These are phyloP conservation scores for Andrena fulva DNA, from an alignment of 2,888 invertebrate species.

Conservation along the genomic window DNA sequence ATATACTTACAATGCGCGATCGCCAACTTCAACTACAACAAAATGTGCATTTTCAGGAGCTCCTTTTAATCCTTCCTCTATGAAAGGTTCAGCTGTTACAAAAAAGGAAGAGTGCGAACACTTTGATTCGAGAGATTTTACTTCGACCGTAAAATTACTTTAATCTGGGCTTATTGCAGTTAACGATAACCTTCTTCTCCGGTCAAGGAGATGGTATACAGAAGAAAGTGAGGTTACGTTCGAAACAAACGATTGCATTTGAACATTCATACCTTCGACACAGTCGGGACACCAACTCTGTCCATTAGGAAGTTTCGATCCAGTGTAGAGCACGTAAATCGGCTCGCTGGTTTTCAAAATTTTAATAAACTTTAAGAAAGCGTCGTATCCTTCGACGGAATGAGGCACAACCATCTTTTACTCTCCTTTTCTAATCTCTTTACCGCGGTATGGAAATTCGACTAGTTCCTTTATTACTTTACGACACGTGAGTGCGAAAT, in stretches of 20 bases:
- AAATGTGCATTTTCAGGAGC: slow-evolving; percentile 89
- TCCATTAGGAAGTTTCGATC: slow-evolving; percentile 88
- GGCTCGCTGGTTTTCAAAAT: slow-evolving; percentile 85
- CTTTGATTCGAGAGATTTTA: no score
- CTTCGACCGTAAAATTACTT: no score
- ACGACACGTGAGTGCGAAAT: not conserved
- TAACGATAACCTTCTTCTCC: no score
- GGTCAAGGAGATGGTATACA: no score
- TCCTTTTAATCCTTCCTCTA: slow-evolving; percentile 88
- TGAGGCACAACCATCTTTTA: slow-evolving; percentile 85
- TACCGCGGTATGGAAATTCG: not conserved
- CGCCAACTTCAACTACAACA: slow-evolving; percentile 92
- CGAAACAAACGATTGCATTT: slow-evolving; percentile 9
- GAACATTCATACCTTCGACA: slow-evolving; percentile 88
- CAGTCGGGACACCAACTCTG: slow-evolving; percentile 97
- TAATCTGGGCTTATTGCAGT: no score
- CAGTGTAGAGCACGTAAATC: slow-evolving; percentile 88
- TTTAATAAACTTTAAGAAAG: slow-evolving; percentile 87
- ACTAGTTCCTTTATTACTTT: not conserved
- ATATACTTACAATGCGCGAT: slow-evolving; percentile 89
- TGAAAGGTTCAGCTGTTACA: slow-evolving; percentile 90
- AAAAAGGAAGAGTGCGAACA: not conserved
- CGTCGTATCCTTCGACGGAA: slow-evolving; percentile 87
- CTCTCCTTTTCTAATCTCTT: not conserved
- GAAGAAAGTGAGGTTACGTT: slow-evolving; percentile 53